Evolutionary conservation across 2,113 vertebrate genomes (phyloP).

Genomic region (Forbesichthys agassizii): DNA sequence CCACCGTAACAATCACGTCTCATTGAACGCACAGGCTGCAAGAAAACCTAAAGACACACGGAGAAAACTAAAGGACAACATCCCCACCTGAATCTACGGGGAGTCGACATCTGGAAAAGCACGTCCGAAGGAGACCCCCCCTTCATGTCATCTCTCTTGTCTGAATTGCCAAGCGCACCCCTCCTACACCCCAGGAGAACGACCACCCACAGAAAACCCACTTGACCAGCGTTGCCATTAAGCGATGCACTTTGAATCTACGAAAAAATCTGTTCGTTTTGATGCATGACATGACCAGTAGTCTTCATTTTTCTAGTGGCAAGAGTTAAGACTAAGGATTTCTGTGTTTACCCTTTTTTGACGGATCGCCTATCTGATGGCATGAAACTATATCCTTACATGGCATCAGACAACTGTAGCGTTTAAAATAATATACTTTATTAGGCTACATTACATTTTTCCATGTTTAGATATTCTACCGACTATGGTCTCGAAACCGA

Average conservation of each 20-base stretch:
- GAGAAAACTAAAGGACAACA: slow-evolving; percentile 34
- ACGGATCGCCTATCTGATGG: slow-evolving; percentile 57
- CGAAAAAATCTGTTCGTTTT: slow-evolving; percentile 52
- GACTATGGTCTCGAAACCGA: slow-evolving; percentile 71
- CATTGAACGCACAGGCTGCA: slow-evolving; percentile 44
- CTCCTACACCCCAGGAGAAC: slow-evolving; percentile 61
- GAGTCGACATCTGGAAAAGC: slow-evolving; percentile 67
- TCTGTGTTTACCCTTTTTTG: slow-evolving; percentile 67
- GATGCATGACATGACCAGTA: slow-evolving; percentile 37
- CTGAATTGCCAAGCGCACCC: slow-evolving; percentile 57
- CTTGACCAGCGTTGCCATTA: slow-evolving; percentile 73
- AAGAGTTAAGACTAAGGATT: slow-evolving; percentile 55
- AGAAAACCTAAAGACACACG: slow-evolving; percentile 22
- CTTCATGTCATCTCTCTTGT: slow-evolving; percentile 64
- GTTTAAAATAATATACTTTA: slow-evolving; percentile 29
- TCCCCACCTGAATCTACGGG: slow-evolving; percentile 22
- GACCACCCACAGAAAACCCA: slow-evolving; percentile 66
- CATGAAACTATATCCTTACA: slow-evolving; percentile 34
- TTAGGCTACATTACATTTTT: slow-evolving; percentile 37
- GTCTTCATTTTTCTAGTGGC: slow-evolving; percentile 45
- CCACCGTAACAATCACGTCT: slow-evolving; percentile 60
- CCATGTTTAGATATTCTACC: slow-evolving; percentile 47
- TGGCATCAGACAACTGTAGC: slow-evolving; percentile 55
- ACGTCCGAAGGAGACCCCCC: slow-evolving; percentile 52
- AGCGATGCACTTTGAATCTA: slow-evolving; percentile 69